Conservation (phyloP, 2,113 vertebrate species). For the Thamnaconus septentrionalis region DNA sequence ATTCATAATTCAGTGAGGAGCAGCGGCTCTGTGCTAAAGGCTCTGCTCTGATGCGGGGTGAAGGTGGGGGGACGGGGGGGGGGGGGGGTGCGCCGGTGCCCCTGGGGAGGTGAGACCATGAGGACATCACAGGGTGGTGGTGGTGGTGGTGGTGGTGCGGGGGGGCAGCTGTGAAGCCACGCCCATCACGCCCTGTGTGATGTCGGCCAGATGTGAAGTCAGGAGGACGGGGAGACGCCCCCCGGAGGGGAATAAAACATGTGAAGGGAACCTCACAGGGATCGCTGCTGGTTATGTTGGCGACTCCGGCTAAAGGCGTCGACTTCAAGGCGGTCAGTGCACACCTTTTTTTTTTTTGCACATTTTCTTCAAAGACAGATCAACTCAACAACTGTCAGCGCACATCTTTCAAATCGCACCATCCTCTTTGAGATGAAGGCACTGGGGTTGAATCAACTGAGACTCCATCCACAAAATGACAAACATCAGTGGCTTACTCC, state of each 20-base stretch:
- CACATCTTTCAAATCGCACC: neutral
- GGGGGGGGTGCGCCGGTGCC: too few species aligned
- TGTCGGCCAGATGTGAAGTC: constrained; percentile 25
- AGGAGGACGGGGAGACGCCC: constrained; percentile 7
- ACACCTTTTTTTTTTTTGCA: too few species aligned
- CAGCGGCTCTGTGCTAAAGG: constrained; percentile 26
- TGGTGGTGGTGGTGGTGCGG: constrained; percentile 21
- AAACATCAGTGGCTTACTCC: too few species aligned
- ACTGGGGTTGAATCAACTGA: neutral
- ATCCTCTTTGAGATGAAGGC: constrained; percentile 16
- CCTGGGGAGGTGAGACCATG: constrained; percentile 35
- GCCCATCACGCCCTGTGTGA: constrained; percentile 31
- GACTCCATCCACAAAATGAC: neutral
- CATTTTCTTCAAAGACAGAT: too few species aligned
- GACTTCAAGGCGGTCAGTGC: too few species aligned
- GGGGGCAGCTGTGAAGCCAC: constrained; percentile 25
- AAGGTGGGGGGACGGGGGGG: constrained; percentile 25
- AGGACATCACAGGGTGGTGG: constrained; percentile 51
- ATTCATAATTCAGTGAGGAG: constrained; percentile 69
- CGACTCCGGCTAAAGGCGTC: too few species aligned
- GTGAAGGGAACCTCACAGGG: too few species aligned
- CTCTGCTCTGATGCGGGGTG: constrained; percentile 19
- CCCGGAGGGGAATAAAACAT: constrained; percentile 47
- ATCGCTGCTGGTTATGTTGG: too few species aligned
- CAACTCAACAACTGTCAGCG: too few species aligned